A percentile compares a stretch with the other conserved stretches of the same genome.
These are phyloP conservation scores for Watsonalla cultraria DNA, from an alignment of 2,888 invertebrate species.

Conservation along the genomic window DNA sequence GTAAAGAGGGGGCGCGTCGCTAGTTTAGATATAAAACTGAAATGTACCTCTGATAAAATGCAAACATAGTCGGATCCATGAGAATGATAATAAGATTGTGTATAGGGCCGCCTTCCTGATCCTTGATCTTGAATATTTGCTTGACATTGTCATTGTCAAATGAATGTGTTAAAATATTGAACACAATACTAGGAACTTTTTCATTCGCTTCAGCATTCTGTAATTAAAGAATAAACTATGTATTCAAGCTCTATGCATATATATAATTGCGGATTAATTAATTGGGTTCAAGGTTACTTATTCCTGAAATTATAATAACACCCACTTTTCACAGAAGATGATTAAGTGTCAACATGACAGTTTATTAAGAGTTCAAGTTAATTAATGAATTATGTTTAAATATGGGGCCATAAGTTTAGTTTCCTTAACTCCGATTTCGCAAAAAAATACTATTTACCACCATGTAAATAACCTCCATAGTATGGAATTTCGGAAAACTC, in stretches of 20 bases:
- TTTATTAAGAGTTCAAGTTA: too few species aligned
- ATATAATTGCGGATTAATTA: too few species aligned
- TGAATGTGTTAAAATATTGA: slow-evolving; percentile 32
- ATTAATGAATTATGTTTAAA: too few species aligned
- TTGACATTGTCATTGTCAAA: slow-evolving; percentile 34
- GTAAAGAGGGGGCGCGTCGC: too few species aligned
- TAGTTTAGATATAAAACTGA: not conserved
- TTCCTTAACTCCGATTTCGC: too few species aligned
- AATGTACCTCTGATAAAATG: slow-evolving; percentile 33
- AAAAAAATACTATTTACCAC: not conserved
- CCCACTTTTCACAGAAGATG: too few species aligned
- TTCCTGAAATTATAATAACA: too few species aligned
- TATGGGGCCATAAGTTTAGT: not conserved
- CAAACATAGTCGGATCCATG: slow-evolving; percentile 23
- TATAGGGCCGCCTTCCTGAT: slow-evolving; percentile 24
- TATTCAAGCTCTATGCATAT: too few species aligned
- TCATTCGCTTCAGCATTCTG: slow-evolving; percentile 25
- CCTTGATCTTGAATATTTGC: slow-evolving; percentile 26
- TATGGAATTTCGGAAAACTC: too few species aligned
- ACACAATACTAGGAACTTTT: slow-evolving; percentile 26
- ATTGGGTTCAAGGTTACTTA: too few species aligned
- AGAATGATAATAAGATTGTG: slow-evolving; percentile 30
- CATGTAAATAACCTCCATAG: too few species aligned
- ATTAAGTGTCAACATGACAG: too few species aligned
- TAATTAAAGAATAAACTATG: slow-evolving; percentile 8